phyloP scores from a whole-genome alignment of 1,140 invertebrate species.

The Drosophila pandora region DNA sequence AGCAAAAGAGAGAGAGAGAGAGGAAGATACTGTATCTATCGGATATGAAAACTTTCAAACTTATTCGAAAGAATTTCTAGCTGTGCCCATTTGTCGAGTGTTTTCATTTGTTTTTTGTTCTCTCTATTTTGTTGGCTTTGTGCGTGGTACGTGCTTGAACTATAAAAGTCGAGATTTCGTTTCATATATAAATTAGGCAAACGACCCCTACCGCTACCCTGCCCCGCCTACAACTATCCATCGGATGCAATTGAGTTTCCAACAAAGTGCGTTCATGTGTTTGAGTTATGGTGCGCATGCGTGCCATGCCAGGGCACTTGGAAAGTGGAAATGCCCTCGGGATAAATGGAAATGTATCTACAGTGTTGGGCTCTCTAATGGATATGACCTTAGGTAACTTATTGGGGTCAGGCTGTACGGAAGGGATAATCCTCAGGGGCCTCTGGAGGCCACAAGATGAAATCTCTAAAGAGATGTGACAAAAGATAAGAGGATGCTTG shows the following conservation, averaged over 20 bases:
- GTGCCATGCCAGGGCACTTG: slow-evolving; percentile 45
- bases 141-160: slow-evolving; percentile 78
- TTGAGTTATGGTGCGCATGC: slow-evolving; percentile 78
- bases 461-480: not conserved
- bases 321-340: slow-evolving; percentile 46
- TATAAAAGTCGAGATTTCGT: slow-evolving; percentile 75
- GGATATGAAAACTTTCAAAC: slow-evolving; percentile 46
- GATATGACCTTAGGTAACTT: slow-evolving; percentile 33
- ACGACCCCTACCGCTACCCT: not conserved
- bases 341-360: slow-evolving; percentile 7
- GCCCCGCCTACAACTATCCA: not conserved
- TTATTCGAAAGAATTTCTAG: slow-evolving; percentile 56
- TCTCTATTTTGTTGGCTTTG: slow-evolving; percentile 37
- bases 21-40: not conserved
- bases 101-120: slow-evolving; percentile 42
- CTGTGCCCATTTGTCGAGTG: slow-evolving; percentile 72
- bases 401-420: slow-evolving; percentile 43
- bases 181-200: slow-evolving; percentile 67
- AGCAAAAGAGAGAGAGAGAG: not conserved
- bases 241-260: slow-evolving; percentile 56
- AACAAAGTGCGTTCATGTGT: slow-evolving; percentile 74
- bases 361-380: slow-evolving; percentile 26
- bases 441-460: slow-evolving; percentile 2
- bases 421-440: slow-evolving; percentile 7
- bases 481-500: slow-evolving; percentile 7